Evolutionary conservation across 2,888 invertebrate species (phyloP).

Genomic region (Drosophila dives): DNA sequence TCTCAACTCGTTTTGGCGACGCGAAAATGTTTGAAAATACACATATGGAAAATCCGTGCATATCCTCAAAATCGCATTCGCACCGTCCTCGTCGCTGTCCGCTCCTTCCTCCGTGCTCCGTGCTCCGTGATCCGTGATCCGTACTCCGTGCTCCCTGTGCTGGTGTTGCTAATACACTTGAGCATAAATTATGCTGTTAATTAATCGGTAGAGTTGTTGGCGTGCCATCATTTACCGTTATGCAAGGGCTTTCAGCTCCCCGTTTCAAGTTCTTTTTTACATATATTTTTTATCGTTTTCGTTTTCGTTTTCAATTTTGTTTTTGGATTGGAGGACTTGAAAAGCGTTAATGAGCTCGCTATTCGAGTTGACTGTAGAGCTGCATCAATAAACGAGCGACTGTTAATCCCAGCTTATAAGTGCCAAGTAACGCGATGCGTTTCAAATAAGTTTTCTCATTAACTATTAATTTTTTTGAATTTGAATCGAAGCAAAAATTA

Average conservation of each 20-base stretch:
- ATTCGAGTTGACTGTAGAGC: slow-evolving; percentile 29
- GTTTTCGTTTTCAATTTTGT: slow-evolving; percentile 41
- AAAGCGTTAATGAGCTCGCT: slow-evolving; percentile 55
- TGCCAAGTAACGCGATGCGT: slow-evolving; percentile 6
- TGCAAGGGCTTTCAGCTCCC: slow-evolving; percentile 21
- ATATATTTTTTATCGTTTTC: slow-evolving; percentile 14
- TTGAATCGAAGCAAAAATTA: not conserved
- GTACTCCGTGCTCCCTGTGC: slow-evolving; percentile 4
- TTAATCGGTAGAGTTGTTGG: slow-evolving; percentile 63
- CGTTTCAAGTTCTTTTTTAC: not conserved
- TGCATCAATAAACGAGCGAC: slow-evolving; percentile 22
- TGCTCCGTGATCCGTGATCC: not conserved
- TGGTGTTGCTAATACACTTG: slow-evolving; percentile 76
- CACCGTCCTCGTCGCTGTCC: not conserved
- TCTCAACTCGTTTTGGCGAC: slow-evolving; percentile 48
- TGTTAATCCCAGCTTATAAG: slow-evolving; percentile 9
- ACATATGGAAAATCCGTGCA: slow-evolving; percentile 51
- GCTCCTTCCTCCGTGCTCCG: not conserved
- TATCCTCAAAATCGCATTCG: slow-evolving; percentile 36
- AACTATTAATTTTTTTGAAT: not conserved
- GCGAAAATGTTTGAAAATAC: slow-evolving; percentile 54
- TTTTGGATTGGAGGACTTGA: slow-evolving; percentile 39
- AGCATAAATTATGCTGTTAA: slow-evolving; percentile 81
- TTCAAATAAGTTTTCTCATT: not conserved
- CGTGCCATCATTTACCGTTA: slow-evolving; percentile 47